A percentile compares a stretch with the other conserved stretches of the same genome.
These are phyloP conservation scores for Drosophila willistoni DNA, from an alignment of 1,140 invertebrate species.

Conservation along the genomic window DNA sequence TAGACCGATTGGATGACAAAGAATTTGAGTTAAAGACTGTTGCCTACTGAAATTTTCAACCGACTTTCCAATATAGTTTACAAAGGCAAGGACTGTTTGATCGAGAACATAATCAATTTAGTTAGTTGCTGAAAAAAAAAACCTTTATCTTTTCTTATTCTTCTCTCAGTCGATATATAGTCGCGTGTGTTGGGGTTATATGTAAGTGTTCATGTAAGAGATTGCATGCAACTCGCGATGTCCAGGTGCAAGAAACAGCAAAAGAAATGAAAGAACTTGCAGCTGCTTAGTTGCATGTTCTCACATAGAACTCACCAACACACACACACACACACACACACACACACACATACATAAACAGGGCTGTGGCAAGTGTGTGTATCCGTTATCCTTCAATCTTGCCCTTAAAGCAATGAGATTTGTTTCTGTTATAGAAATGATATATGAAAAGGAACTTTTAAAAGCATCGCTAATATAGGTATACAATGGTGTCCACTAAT, in stretches of 20 bases:
- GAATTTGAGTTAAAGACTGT: not conserved
- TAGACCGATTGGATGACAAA: not conserved
- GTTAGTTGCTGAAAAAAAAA: too few species aligned
- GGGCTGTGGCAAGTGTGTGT: too few species aligned
- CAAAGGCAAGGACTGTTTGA: too few species aligned
- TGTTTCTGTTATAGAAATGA: too few species aligned
- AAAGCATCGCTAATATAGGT: too few species aligned
- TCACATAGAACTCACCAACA: not conserved
- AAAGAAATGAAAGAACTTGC: not conserved
- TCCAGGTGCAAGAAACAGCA: not conserved
- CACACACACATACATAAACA: too few species aligned
- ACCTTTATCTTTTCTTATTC: not conserved
- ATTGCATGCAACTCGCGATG: conserved; percentile 2
- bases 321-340: too few species aligned
- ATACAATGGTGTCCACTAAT: too few species aligned
- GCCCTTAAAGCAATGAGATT: too few species aligned
- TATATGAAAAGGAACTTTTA: too few species aligned
- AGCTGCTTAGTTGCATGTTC: conserved; percentile 3
- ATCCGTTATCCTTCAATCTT: too few species aligned
- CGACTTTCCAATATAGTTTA: not conserved
- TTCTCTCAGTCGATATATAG: not conserved
- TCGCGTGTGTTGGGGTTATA: conserved; percentile 1
- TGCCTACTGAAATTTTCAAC: not conserved
- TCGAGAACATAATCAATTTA: too few species aligned
- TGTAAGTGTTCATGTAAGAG: not conserved